phyloP scores from a whole-genome alignment of 2,797 vertebrate species.

The Capromys pilorides region DNA sequence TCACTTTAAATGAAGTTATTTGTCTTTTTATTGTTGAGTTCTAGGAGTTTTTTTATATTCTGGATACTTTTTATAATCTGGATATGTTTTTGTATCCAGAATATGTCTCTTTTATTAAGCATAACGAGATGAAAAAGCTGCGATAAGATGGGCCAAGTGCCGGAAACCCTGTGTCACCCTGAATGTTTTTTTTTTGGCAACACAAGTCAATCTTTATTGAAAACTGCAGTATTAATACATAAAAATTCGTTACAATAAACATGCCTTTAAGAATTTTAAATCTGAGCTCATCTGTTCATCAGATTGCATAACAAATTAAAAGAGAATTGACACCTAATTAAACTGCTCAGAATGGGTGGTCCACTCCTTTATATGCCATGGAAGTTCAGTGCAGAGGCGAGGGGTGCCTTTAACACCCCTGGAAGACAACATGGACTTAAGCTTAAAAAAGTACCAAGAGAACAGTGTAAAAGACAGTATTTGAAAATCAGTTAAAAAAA shows the following conservation, averaged over 20 bases:
- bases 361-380: constrained; percentile 84
- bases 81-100: too few species aligned
- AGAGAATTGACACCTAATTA: constrained; percentile 87
- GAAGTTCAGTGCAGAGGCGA: constrained; percentile 85
- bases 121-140: not conserved
- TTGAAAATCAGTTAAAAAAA: constrained; percentile 80
- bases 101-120: not conserved
- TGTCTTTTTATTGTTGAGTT: not conserved
- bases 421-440: constrained; percentile 89
- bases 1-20: not conserved
- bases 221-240: constrained; percentile 92
- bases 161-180: not conserved
- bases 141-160: not conserved
- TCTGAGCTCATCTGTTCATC: constrained; percentile 89
- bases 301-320: constrained; percentile 90
- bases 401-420: constrained; percentile 86
- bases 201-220: constrained; percentile 93
- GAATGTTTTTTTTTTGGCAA: constrained; percentile 84
- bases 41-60: not conserved
- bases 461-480: constrained; percentile 85
- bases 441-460: constrained; percentile 87
- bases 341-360: constrained; percentile 88
- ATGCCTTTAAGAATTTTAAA: constrained; percentile 89
- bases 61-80: not conserved
- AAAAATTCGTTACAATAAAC: constrained; percentile 91